Evolutionary conservation across 2,888 invertebrate genomes (phyloP), one percentile per base, ranked within the genome.

Genomic region (Macrophya annulata): DNA sequence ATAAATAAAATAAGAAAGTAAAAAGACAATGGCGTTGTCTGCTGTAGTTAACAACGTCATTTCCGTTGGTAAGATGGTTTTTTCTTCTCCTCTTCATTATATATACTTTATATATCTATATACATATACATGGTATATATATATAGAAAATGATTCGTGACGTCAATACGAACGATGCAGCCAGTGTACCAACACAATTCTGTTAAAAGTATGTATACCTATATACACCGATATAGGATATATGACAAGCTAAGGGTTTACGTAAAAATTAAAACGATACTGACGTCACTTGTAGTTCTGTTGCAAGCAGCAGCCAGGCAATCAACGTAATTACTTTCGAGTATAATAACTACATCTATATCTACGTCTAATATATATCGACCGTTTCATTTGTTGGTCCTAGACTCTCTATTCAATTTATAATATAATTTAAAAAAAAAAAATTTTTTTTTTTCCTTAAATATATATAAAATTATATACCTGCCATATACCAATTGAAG

Each of bases 81-180:
- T 68, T 37, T 37, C 17, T 37, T 68, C 68, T 68, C 37, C 68
- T 68, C 6, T 37, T 4, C 37, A 4, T 37, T 68, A 5, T 15
- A 10, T 15, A 12, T 15, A 21, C 6, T 37, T 4, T 68, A 15
- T 37, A 10, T 15, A 12, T 15, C 9, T 21, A 6, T 9, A 59
- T 21, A 21, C 1, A 25, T 1, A 31, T 15, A 65, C 12, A 31
- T 68, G 17, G 25, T 31, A 17, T 51, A 51, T 4, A 4, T 51
- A 51, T 51, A 43, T 5, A 55, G 17, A 55, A 55, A 55, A 55
- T 55, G n/a, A 2, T 5, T 68, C 37, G 37, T 68, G 68, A 68
- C 68, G 68, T 68, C 37, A 68, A 68, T 68, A 37, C 15, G 6
- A 68, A 31, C 68, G 68, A 68, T 68, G 68, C 68, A 68, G 68